Percentiles rank a stretch among this genome's conserved stretches.
phyloP scores from a whole-genome alignment of 2,888 invertebrate genomes.

The Hetaerina titia region DNA sequence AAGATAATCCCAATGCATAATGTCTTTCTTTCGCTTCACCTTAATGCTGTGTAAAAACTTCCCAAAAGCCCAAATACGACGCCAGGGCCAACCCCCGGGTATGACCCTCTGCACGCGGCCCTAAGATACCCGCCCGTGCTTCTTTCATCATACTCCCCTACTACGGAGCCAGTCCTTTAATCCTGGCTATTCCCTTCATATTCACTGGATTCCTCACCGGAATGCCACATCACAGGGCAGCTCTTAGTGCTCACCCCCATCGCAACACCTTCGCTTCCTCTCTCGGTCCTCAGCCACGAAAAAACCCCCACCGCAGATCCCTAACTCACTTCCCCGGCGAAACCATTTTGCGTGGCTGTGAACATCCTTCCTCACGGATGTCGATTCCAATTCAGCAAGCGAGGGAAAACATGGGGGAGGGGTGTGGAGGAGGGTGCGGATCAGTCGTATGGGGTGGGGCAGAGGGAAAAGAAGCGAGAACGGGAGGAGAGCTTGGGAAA shows the following conservation, averaged over 20 bases:
- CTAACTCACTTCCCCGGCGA: conserved; percentile 20
- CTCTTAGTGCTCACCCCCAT: no score
- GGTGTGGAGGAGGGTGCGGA: not conserved
- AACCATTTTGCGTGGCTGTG: conserved; percentile 36
- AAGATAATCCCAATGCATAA: not conserved
- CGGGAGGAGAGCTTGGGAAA: not conserved
- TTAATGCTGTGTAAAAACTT: no score
- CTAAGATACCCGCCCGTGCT: not conserved
- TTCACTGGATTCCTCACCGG: not conserved
- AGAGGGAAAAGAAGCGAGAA: not conserved
- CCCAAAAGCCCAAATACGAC: no score
- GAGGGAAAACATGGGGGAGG: not conserved
- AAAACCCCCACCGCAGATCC: not conserved
- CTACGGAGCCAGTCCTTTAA: not conserved
- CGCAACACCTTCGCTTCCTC: no score
- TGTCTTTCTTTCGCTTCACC: no score
- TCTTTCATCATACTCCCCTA: not conserved
- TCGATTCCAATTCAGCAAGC: conserved; percentile 44
- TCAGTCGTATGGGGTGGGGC: not conserved
- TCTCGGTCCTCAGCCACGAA: not conserved
- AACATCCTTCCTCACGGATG: conserved; percentile 51
- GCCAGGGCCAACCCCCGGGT: no score
- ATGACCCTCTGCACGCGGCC: not conserved
- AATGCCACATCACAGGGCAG: no score
- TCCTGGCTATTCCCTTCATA: not conserved